Conservation (phyloP, 2,888 invertebrate genomes). For the Chesias legatella region DNA sequence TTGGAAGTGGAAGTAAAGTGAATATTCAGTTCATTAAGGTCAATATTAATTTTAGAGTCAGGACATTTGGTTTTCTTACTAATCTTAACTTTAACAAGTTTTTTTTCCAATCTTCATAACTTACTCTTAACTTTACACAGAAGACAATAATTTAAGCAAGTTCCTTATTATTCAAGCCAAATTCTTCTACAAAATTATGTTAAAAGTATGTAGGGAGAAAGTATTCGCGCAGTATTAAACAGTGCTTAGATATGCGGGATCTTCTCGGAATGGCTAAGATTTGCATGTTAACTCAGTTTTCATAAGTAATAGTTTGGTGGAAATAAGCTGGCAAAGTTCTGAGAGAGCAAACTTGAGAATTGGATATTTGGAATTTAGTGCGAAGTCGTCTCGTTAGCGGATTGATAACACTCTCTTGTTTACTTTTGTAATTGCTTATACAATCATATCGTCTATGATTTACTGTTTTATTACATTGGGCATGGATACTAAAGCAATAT, state of each 20-base stretch:
- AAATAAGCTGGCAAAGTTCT: slow-evolving; percentile 57
- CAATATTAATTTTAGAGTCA: too few relatives aligned
- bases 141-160: slow-evolving; percentile 21
- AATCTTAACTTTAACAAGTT: slow-evolving; percentile 3
- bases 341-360: slow-evolving; percentile 58
- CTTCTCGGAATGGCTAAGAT: slow-evolving; percentile 59
- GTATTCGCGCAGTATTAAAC: slow-evolving; percentile 49
- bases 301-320: slow-evolving; percentile 68
- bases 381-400: slow-evolving; percentile 8
- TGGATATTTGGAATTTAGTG: slow-evolving; percentile 56
- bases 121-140: slow-evolving; percentile 22
- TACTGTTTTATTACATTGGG: too few relatives aligned
- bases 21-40: too few relatives aligned
- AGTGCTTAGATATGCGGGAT: slow-evolving; percentile 49
- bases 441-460: too few relatives aligned
- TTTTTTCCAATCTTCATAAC: slow-evolving; percentile 26
- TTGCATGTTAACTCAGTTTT: slow-evolving; percentile 73
- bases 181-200: slow-evolving; percentile 37
- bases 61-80: too few relatives aligned
- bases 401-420: slow-evolving; percentile 24
- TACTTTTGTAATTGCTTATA: slow-evolving; percentile 31
- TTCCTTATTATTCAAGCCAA: slow-evolving; percentile 35
- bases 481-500: too few relatives aligned
- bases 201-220: slow-evolving; percentile 36
- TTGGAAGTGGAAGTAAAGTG: too few relatives aligned